These are phyloP conservation scores for Parotocinclus haroldoi DNA, from an alignment of 2,797 vertebrate genomes.

Conservation along the genomic window DNA sequence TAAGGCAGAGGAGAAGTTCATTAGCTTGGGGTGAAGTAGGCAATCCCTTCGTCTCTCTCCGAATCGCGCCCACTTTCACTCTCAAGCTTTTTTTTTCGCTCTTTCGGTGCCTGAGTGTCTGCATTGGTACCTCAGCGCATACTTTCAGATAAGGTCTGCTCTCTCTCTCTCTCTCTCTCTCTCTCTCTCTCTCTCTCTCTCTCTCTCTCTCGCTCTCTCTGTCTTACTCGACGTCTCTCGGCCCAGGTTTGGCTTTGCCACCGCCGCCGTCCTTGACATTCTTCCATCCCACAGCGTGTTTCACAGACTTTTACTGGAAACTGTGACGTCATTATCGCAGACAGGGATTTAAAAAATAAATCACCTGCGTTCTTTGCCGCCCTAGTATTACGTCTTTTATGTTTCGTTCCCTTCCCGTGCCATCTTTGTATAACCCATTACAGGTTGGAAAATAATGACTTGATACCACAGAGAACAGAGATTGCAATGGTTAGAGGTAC, in stretches of 20 bases:
- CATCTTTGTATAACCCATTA: no score
- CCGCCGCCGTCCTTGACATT: slow-evolving; percentile 96
- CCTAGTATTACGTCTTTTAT: no score
- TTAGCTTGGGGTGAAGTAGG: slow-evolving; percentile 70
- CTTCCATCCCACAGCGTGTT: slow-evolving; percentile 88
- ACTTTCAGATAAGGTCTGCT: slow-evolving; percentile 89
- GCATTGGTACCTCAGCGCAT: slow-evolving; percentile 94
- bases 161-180: slow-evolving; percentile 61
- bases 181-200: not conserved
- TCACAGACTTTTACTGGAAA: slow-evolving; percentile 87
- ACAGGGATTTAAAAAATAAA: slow-evolving; percentile 84
- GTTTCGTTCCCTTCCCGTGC: no score
- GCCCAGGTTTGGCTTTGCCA: slow-evolving; percentile 69
- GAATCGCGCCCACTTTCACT: slow-evolving; percentile 61
- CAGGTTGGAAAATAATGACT: no score
- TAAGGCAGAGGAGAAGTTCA: slow-evolving; percentile 75
- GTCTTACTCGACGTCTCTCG: slow-evolving; percentile 66
- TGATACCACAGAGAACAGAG: no score
- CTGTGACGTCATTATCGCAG: slow-evolving; percentile 95
- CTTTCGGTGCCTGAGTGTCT: slow-evolving; percentile 93
- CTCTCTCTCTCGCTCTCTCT: slow-evolving; percentile 59
- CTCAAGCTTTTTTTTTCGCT: slow-evolving; percentile 56
- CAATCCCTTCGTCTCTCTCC: slow-evolving; percentile 67
- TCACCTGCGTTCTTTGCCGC: slow-evolving; percentile 77
- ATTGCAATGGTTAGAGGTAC: no score